Evolutionary conservation across 2,888 invertebrate genomes (phyloP).

Genomic region (Chrysolina americana): DNA sequence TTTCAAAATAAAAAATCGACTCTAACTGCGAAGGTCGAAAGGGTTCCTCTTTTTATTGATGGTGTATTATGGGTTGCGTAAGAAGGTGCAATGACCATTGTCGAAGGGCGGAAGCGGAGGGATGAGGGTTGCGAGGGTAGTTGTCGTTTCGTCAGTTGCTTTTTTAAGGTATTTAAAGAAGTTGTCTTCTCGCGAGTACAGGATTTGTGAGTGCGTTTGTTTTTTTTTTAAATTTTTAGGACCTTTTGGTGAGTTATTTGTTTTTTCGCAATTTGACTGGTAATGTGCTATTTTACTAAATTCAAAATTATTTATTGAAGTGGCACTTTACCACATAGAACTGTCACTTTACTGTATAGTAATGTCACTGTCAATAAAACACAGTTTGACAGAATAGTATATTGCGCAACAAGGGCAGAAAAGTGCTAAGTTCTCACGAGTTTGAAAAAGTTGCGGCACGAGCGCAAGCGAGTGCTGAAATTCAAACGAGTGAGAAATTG

Average conservation of each 20-base stretch:
- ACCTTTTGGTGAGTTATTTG: not conserved
- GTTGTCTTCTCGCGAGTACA: conserved; percentile 16
- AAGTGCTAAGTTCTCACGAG: no score
- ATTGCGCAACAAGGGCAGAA: no score
- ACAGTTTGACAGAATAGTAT: no score
- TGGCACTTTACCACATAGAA: no score
- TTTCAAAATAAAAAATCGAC: conserved; percentile 52
- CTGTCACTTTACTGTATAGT: no score
- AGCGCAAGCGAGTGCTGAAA: no score
- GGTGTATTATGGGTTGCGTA: conserved; percentile 44
- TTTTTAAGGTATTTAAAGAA: conserved; percentile 19
- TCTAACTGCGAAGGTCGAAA: conserved; percentile 29
- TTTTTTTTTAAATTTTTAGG: not conserved
- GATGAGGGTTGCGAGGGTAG: conserved; percentile 20
- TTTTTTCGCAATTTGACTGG: not conserved
- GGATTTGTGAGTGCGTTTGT: not conserved
- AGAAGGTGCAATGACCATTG: conserved; percentile 50
- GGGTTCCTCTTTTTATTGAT: conserved; percentile 47
- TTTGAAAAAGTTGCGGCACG: no score
- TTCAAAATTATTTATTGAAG: no score
- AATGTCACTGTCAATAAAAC: no score
- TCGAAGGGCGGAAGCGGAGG: conserved; percentile 31
- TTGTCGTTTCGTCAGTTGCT: conserved; percentile 10
- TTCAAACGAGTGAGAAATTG: no score
- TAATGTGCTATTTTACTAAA: no score